phyloP scores from a whole-genome alignment of 2,797 vertebrate species.

The Myripristis jacobus region DNA sequence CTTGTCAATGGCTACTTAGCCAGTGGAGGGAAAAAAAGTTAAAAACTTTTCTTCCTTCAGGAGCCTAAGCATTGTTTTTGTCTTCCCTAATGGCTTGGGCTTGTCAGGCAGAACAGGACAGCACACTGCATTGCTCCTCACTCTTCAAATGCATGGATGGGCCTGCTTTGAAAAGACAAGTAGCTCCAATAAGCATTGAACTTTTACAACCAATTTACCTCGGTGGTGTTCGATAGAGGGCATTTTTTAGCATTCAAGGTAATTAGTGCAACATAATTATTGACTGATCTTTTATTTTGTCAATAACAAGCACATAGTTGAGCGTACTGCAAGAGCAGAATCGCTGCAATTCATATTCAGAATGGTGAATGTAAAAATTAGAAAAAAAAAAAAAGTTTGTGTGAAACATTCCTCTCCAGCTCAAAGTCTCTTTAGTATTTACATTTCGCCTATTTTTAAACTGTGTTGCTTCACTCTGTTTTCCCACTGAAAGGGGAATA shows the following conservation, averaged over 20 bases:
- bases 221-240: constrained; percentile 70
- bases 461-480: not conserved
- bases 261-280: constrained; percentile 35
- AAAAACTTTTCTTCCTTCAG: constrained; percentile 24
- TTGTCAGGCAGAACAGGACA: constrained; percentile 50
- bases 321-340: not conserved
- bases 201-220: constrained; percentile 67
- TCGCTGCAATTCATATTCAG: not conserved
- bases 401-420: no score
- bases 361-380: not conserved
- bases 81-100: constrained; percentile 37
- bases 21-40: constrained; percentile 46
- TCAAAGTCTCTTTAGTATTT: not conserved
- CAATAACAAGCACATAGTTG: no score
- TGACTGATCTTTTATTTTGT: not conserved
- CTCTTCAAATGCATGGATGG: constrained; percentile 46
- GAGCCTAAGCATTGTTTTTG: constrained; percentile 38
- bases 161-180: constrained; percentile 52
- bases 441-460: not conserved
- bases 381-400: no score
- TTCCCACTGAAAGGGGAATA: not conserved
- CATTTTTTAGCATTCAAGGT: constrained; percentile 37
- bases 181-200: constrained; percentile 73
- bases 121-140: constrained; percentile 22
- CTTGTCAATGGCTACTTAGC: constrained; percentile 65